phyloP scores from a whole-genome alignment of 2,888 invertebrate species.

The Thereva unica region DNA sequence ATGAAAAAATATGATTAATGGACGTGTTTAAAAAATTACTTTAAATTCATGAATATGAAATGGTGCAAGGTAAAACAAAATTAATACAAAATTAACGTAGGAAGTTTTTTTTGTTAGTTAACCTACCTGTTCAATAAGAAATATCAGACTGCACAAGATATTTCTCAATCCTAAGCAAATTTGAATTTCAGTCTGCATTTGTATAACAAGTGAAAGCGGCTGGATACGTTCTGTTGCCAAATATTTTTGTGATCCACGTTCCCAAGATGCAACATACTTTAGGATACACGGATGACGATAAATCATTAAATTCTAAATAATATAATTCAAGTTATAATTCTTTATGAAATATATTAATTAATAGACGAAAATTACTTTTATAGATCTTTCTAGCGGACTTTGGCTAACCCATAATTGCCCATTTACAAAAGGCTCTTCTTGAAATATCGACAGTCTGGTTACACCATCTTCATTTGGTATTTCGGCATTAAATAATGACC shows the following conservation, averaged over 20 bases:
- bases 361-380: slow-evolving; percentile 65
- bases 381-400: slow-evolving; percentile 74
- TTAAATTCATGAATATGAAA: no score
- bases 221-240: slow-evolving; percentile 82
- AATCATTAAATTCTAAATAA: slow-evolving; percentile 76
- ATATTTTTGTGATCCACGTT: slow-evolving; percentile 73
- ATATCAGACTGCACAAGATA: slow-evolving; percentile 77
- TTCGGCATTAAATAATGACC: slow-evolving; percentile 65
- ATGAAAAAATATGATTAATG: no score
- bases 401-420: slow-evolving; percentile 68
- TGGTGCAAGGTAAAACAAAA: no score
- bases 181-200: slow-evolving; percentile 73
- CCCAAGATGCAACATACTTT: slow-evolving; percentile 80
- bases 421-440: slow-evolving; percentile 69
- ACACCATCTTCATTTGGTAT: slow-evolving; percentile 58
- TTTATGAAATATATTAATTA: not conserved
- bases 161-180: slow-evolving; percentile 83
- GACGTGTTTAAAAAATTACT: no score
- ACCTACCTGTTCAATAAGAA: slow-evolving; percentile 76
- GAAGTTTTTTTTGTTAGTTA: not conserved
- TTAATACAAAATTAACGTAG: not conserved
- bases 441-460: slow-evolving; percentile 73
- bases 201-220: slow-evolving; percentile 71
- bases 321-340: slow-evolving; percentile 45
- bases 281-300: slow-evolving; percentile 86